Evolutionary conservation across 2,797 vertebrate species (phyloP).

Genomic region (Acanthopagrus latus): DNA sequence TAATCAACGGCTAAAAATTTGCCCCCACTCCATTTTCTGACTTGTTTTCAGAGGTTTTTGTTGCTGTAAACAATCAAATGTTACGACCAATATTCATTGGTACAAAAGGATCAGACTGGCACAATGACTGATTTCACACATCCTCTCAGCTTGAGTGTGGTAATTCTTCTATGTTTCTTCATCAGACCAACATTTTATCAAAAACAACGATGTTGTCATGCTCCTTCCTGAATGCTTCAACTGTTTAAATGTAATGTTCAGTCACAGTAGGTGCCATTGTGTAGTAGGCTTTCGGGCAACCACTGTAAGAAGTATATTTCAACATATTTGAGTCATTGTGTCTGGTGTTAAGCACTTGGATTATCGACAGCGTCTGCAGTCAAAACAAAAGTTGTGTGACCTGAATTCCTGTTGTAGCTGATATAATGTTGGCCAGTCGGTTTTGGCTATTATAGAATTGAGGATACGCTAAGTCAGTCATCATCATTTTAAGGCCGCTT

Average conservation of each 20-base stretch:
- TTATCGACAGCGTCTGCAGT: background rate
- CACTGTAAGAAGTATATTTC: conserved; percentile 2
- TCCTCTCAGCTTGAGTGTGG: background rate
- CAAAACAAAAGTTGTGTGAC: conserved; percentile 25
- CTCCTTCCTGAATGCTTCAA: conserved; percentile 38
- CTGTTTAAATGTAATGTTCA: conserved; percentile 12
- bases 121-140: conserved; percentile 13
- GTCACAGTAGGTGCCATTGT: conserved; percentile 14
- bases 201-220: background rate
- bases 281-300: background rate
- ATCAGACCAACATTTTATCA: conserved; percentile 12
- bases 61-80: background rate
- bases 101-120: background rate
- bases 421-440: background rate
- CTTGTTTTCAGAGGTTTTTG: background rate
- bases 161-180: conserved; percentile 33
- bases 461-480: no score
- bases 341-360: conserved; percentile 11
- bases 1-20: background rate
- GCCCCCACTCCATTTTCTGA: background rate
- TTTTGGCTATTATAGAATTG: no score
- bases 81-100: background rate
- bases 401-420: background rate
- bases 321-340: conserved; percentile 31
- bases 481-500: no score